phyloP scores from a whole-genome alignment of 2,888 invertebrate genomes.

The Drepanosiphum platanoidis region DNA sequence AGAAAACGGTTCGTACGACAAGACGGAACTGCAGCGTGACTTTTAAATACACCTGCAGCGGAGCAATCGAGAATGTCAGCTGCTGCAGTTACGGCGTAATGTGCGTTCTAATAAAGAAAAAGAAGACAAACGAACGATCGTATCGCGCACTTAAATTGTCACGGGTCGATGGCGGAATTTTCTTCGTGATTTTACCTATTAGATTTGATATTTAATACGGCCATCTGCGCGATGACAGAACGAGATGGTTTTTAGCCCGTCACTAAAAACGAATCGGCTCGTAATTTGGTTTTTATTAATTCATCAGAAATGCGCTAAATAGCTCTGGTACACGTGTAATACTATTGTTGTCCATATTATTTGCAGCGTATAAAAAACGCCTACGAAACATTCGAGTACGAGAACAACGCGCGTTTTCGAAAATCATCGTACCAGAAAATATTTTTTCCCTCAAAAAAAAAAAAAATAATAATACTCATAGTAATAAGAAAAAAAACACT shows the following conservation, averaged over 20 bases:
- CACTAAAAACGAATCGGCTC: too few species aligned
- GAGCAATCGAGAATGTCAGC: neutral
- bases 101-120: neutral
- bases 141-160: neutral
- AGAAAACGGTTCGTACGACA: neutral
- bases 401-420: neutral
- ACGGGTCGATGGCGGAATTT: too few species aligned
- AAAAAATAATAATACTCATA: neutral
- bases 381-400: neutral
- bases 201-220: too few species aligned
- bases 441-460: neutral
- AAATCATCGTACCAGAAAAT: neutral
- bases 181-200: too few species aligned
- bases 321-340: neutral
- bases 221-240: too few species aligned
- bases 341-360: neutral
- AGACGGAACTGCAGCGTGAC: neutral
- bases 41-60: neutral
- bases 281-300: slow-evolving; percentile 13
- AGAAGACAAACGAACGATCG: neutral
- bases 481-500: too few species aligned
- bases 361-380: neutral
- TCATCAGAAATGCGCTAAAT: neutral
- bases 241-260: too few species aligned
- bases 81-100: too few species aligned